phyloP scores from a whole-genome alignment of 2,113 vertebrate genomes.

The Charina bottae region DNA sequence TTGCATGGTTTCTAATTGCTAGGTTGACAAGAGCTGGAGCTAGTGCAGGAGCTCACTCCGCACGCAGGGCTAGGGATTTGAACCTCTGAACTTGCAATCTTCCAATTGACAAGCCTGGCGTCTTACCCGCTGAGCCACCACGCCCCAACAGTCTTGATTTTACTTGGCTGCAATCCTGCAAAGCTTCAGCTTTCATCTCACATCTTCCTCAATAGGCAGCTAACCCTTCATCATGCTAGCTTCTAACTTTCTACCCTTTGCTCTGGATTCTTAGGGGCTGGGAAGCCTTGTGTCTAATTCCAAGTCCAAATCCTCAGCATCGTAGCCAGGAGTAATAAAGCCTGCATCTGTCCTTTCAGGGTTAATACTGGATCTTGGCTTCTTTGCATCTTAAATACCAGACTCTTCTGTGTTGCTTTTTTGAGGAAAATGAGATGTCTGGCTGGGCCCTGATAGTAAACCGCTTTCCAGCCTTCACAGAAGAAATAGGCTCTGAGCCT shows the following conservation, averaged over 20 bases:
- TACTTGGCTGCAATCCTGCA: not conserved
- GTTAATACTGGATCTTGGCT: not conserved
- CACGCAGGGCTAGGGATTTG: too few species aligned
- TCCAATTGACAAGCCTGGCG: too few species aligned
- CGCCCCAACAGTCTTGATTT: not conserved
- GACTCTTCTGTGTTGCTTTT: not conserved
- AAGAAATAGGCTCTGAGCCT: not conserved
- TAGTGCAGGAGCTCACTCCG: too few species aligned
- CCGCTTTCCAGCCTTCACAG: not conserved
- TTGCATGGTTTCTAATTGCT: too few species aligned
- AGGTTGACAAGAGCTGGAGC: too few species aligned
- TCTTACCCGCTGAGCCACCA: too few species aligned
- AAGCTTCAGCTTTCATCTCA: not conserved
- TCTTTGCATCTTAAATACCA: not conserved
- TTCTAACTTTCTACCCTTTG: not conserved
- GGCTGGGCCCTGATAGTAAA: not conserved
- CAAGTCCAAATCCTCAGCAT: not conserved
- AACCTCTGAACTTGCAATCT: too few species aligned
- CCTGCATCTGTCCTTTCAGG: not conserved
- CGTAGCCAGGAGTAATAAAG: not conserved
- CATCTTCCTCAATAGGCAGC: not conserved
- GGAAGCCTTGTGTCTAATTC: not conserved
- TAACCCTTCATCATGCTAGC: not conserved
- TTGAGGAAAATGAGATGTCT: not conserved
- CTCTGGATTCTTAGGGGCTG: not conserved